These are phyloP conservation scores for Polymixis flavicincta DNA, from an alignment of 2,888 invertebrate species.

Conservation along the genomic window DNA sequence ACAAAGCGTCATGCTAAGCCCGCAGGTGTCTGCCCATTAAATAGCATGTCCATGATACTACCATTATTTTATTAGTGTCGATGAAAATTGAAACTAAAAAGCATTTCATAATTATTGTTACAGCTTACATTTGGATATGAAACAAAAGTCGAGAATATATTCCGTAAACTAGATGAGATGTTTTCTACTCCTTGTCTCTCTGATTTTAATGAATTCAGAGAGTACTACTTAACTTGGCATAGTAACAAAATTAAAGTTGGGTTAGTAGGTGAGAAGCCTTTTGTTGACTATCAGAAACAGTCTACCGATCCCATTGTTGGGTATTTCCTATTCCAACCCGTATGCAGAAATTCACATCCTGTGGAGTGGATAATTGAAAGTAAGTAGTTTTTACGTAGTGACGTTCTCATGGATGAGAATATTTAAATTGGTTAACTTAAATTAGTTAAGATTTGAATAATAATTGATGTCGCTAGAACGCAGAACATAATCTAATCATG, in stretches of 20 bases:
- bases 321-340: constrained; percentile 66
- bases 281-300: constrained; percentile 41
- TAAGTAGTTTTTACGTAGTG: constrained; percentile 51
- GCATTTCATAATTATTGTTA: constrained; percentile 18
- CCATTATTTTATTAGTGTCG: background rate
- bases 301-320: constrained; percentile 60
- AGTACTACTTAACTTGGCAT: constrained; percentile 70
- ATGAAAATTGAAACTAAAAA: background rate
- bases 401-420: background rate
- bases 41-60: background rate
- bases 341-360: constrained; percentile 23
- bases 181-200: constrained; percentile 15
- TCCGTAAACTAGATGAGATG: constrained; percentile 10
- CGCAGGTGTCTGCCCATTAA: too few relatives aligned
- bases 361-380: constrained; percentile 68
- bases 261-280: constrained; percentile 27
- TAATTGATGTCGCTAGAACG: too few relatives aligned
- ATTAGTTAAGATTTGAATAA: too few relatives aligned
- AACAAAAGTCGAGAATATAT: constrained; percentile 36
- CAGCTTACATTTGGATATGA: constrained; percentile 53
- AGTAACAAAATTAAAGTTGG: constrained; percentile 60
- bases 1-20: too few relatives aligned
- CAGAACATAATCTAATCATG: too few relatives aligned
- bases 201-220: constrained; percentile 40
- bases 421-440: background rate